Evolutionary conservation across 2,797 vertebrate genomes (phyloP), one percentile per base, ranked within the genome.

Genomic region (Hipposideros larvatus): DNA sequence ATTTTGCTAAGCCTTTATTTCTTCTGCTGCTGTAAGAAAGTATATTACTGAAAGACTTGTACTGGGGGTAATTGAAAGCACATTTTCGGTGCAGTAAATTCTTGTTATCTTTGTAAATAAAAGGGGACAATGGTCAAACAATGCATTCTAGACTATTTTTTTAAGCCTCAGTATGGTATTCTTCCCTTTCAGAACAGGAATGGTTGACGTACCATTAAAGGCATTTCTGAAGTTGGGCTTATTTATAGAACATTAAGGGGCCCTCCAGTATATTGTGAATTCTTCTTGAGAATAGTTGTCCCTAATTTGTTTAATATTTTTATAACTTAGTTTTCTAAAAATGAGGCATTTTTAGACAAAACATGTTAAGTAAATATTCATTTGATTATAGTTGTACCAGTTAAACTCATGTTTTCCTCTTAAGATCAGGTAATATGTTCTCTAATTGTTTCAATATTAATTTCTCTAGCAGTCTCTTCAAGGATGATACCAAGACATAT

Each of bases 311-410:
- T 79, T 73, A 71, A 74, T n/a, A 59, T 41, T 92, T 91, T 61
- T 66, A 22, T 92, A 94, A 84, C 84, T 91, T 87, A 74, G 19
- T 87, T 91, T 92, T 83, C 65, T 77, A 88, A 51, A 89, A 94
- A 77, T 80, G 46, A 95, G 34, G 11, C 22, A 75, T 87, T 90
- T 70, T 21, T 87, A 88, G 21, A 43, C 8, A 87, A 89, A 87
- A 78, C 3, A 37, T 77, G 15, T 83, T 91, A 77, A 84, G 51
- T 85, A 57, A 85, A 46, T 75, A 63, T 91, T 66, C 26, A 1
- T 41, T 75, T 59, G 31, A 66, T 46, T 88, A 9, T 75, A 92
- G 55, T 59, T 87, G 19, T 80, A 41, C 59, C 37, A 77, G 18
- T 68, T 55, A 90, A 43, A 48, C 34, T 31, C 34, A 53, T 19